Percentiles rank a stretch among this genome's conserved stretches.
Evolutionary conservation across 2,888 invertebrate species (phyloP).

Genomic region (Dermolepida albohirtum): DNA sequence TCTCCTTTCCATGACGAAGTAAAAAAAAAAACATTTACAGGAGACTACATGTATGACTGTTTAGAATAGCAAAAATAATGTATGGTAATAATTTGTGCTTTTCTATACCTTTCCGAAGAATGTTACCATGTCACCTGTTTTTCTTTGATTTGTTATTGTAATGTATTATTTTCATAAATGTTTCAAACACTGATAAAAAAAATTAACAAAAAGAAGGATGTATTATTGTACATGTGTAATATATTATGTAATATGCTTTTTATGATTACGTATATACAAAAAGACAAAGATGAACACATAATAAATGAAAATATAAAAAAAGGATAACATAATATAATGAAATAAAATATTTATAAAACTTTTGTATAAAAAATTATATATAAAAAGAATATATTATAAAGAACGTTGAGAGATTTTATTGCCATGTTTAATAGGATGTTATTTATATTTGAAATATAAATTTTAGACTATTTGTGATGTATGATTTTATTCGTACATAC

Average conservation of each 20-base stretch:
- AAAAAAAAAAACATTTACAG: conserved; percentile 25
- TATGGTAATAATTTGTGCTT: conserved; percentile 38
- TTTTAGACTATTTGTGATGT: conserved; percentile 37
- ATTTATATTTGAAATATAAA: conserved; percentile 38
- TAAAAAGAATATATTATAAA: conserved; percentile 35
- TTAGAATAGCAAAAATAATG: conserved; percentile 36
- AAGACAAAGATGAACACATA: conserved; percentile 16
- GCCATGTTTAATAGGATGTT: conserved; percentile 40
- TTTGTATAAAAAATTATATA: conserved; percentile 41
- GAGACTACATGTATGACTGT: conserved; percentile 39
- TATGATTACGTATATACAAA: conserved; percentile 19
- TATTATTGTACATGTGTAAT: conserved; percentile 37
- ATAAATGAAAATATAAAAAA: conserved; percentile 20
- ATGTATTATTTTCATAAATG: too few species aligned
- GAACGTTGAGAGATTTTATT: conserved; percentile 35
- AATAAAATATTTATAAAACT: conserved; percentile 39
- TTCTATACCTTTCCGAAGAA: conserved; percentile 13
- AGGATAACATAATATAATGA: conserved; percentile 14
- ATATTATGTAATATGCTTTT: conserved; percentile 26
- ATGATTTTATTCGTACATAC: conserved; percentile 36
- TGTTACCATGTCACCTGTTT: not conserved
- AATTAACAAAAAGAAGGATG: conserved; percentile 3
- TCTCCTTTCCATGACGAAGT: not conserved
- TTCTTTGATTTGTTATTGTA: not conserved
- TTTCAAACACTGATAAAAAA: not conserved